Evolutionary conservation across 2,888 invertebrate genomes (phyloP).

Genomic region (Diogma glabrata): DNA sequence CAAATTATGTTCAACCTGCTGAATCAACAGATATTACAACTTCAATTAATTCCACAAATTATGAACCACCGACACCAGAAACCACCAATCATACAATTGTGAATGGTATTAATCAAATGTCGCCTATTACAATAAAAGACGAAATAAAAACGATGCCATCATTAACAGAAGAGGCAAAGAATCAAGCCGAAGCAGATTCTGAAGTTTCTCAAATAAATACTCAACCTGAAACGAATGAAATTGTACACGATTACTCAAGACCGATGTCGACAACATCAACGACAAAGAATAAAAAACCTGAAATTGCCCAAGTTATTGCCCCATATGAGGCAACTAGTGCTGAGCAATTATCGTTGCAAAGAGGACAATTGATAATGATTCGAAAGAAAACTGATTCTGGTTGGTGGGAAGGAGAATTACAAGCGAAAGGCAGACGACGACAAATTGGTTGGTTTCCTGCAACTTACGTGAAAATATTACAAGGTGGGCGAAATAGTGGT

Average conservation of each 20-base stretch:
- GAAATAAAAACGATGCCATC: not conserved
- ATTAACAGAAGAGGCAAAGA: constrained; percentile 29
- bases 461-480: constrained; percentile 81
- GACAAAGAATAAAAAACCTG: constrained; percentile 62
- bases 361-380: constrained; percentile 91
- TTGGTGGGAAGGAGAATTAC: constrained; percentile 99
- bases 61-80: not conserved
- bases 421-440: constrained; percentile 78
- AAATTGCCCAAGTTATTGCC: constrained; percentile 90
- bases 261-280: constrained; percentile 39
- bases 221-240: constrained; percentile 30
- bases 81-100: not conserved
- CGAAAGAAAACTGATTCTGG: constrained; percentile 93
- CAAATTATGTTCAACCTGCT: constrained; percentile 82
- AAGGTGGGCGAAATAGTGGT: constrained; percentile 57
- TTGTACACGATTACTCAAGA: constrained; percentile 33
- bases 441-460: constrained; percentile 99
- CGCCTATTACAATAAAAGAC: not conserved
- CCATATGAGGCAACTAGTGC: constrained; percentile 82
- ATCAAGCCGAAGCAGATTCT: constrained; percentile 35
- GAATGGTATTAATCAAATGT: not conserved
- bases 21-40: constrained; percentile 26
- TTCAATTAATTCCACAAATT: constrained; percentile 11
- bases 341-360: constrained; percentile 81
- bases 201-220: constrained; percentile 39